Conservation (phyloP, 2,113 vertebrate species). For the Typhlomys cinereus region DNA sequence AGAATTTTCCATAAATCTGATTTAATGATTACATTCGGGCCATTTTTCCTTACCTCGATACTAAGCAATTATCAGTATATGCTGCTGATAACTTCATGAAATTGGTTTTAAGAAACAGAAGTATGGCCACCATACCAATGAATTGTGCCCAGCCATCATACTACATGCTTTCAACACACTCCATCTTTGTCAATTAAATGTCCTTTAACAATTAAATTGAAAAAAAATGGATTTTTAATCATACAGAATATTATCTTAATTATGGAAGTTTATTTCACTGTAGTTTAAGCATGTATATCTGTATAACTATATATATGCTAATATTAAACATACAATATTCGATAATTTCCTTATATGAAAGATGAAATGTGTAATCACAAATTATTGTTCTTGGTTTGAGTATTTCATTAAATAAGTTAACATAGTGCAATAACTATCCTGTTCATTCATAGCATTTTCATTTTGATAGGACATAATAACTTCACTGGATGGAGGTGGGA, state of each 20-base stretch:
- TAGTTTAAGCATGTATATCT: neutral
- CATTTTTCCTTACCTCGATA: neutral
- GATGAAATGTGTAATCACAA: neutral
- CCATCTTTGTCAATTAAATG: neutral
- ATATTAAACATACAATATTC: neutral
- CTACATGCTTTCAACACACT: neutral
- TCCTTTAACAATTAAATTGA: neutral
- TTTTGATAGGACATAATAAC: neutral
- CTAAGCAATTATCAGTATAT: slow-evolving; percentile 44
- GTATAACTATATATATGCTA: neutral
- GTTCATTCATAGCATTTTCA: neutral
- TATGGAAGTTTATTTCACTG: neutral
- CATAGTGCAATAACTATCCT: neutral
- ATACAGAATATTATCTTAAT: neutral
- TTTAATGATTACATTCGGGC: neutral
- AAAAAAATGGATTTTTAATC: neutral
- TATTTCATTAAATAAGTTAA: neutral
- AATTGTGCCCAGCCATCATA: neutral
- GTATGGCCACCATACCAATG: neutral
- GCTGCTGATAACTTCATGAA: neutral
- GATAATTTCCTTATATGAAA: slow-evolving; percentile 5
- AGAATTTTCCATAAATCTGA: slow-evolving; percentile 16
- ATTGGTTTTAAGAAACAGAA: neutral
- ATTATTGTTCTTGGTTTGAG: neutral
- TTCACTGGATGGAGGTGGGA: too few species aligned